Evolutionary conservation across 2,888 invertebrate species (phyloP).

Genomic region (Orthonychiurus folsomi): DNA sequence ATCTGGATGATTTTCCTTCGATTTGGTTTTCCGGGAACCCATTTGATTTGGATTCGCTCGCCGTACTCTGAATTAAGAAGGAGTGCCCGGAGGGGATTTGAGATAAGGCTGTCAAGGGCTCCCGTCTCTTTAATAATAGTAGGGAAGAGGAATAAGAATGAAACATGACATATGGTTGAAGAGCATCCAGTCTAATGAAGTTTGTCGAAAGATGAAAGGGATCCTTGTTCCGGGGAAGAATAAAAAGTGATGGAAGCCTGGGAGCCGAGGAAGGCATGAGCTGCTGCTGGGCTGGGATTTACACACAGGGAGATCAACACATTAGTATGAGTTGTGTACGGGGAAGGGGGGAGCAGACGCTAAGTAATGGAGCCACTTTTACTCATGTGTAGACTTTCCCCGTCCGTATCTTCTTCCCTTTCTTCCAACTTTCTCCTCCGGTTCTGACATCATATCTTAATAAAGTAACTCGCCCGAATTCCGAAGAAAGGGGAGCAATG

Average conservation of each 20-base stretch:
- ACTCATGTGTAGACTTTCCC: not conserved
- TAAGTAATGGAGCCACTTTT: conserved; percentile 1
- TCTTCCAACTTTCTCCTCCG: not conserved
- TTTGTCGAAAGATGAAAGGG: conserved; percentile 12
- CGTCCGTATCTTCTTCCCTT: not conserved
- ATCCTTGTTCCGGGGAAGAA: conserved; percentile 4
- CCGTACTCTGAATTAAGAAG: not conserved
- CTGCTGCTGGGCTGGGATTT: too few relatives aligned
- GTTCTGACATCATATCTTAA: not conserved
- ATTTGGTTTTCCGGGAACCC: too few relatives aligned
- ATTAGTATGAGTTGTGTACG: not conserved
- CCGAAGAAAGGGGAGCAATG: too few relatives aligned
- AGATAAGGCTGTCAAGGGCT: not conserved
- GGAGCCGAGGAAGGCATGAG: not conserved
- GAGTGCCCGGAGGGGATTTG: not conserved
- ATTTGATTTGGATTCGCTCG: too few relatives aligned
- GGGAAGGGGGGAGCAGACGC: too few relatives aligned
- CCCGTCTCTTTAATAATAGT: not conserved
- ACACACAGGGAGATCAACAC: not conserved
- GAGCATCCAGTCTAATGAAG: conserved; percentile 9
- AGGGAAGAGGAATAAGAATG: not conserved
- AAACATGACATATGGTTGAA: conserved; percentile 1
- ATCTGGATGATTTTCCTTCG: too few relatives aligned
- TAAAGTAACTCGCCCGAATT: not conserved
- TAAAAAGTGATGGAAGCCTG: not conserved